Evolutionary conservation across 2,113 vertebrate genomes (phyloP).

Genomic region (Lycocorax pyrrhopterus): DNA sequence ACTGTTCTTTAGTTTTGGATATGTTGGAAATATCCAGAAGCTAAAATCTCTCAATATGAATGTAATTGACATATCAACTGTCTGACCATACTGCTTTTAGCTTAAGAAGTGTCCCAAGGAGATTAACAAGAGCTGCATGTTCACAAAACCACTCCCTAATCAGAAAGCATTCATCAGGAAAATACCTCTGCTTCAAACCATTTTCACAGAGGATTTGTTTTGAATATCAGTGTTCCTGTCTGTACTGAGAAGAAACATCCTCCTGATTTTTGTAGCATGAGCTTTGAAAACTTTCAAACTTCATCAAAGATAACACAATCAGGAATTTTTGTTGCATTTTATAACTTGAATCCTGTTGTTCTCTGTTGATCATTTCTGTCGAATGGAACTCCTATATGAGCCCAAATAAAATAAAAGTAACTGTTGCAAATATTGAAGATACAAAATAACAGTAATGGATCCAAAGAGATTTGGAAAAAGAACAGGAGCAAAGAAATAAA

Average conservation of each 20-base stretch:
- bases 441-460: not conserved
- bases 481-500: not conserved
- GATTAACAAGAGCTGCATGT: not conserved
- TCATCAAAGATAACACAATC: not conserved
- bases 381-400: not conserved
- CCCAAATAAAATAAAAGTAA: not conserved
- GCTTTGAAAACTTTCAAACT: not conserved
- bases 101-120: slow-evolving; percentile 29
- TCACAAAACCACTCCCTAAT: slow-evolving; percentile 2
- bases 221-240: not conserved
- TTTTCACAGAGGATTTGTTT: slow-evolving; percentile 26
- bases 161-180: not conserved
- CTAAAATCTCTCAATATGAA: slow-evolving; percentile 64
- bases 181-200: not conserved
- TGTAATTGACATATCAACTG: slow-evolving; percentile 52
- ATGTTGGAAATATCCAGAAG: slow-evolving; percentile 66
- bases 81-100: slow-evolving; percentile 50
- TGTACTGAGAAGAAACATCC: not conserved
- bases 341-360: not conserved
- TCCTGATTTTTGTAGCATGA: not conserved
- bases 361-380: not conserved
- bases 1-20: slow-evolving; percentile 63
- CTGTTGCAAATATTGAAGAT: not conserved
- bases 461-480: not conserved
- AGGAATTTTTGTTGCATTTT: not conserved